Conservation (phyloP, 1,140 invertebrate species). For the Pachyrhynchus sulphureomaculatus region DNA sequence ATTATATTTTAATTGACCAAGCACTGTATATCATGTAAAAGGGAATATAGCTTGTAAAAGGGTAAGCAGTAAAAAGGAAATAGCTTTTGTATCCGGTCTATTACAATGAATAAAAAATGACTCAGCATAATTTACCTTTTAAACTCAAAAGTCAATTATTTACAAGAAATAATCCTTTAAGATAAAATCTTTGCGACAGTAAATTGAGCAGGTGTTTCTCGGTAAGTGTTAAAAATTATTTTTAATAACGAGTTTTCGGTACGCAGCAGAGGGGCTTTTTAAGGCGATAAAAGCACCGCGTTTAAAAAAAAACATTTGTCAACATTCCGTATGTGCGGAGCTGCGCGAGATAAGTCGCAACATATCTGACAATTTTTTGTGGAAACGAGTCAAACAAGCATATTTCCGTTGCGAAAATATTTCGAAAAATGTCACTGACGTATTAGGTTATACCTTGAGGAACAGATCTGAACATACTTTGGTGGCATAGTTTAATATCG, state of each 20-base stretch:
- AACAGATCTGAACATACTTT: slow-evolving; percentile 45
- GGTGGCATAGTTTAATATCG: slow-evolving; percentile 50
- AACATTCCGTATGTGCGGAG: slow-evolving; percentile 37
- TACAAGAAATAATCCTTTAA: background rate
- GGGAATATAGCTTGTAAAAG: no score
- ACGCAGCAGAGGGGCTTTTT: background rate
- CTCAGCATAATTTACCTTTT: background rate
- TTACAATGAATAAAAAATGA: slow-evolving; percentile 10
- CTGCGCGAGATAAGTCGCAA: slow-evolving; percentile 39
- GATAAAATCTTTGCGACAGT: slow-evolving; percentile 14
- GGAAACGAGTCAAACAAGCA: slow-evolving; percentile 38
- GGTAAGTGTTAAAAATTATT: slow-evolving; percentile 5
- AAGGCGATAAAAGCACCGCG: slow-evolving; percentile 40
- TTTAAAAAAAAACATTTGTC: slow-evolving; percentile 38
- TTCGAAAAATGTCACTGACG: slow-evolving; percentile 47
- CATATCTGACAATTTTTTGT: slow-evolving; percentile 44
- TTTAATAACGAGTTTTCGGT: slow-evolving; percentile 19
- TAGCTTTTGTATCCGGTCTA: background rate
- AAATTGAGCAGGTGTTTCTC: slow-evolving; percentile 11
- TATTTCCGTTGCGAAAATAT: slow-evolving; percentile 43
- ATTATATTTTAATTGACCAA: no score
- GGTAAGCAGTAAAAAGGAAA: no score
- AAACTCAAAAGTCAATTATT: slow-evolving; percentile 2
- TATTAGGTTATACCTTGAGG: slow-evolving; percentile 46
- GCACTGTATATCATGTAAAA: no score